These are phyloP conservation scores for Panurus biarmicus DNA, from an alignment of 2,113 vertebrate species.

Conservation along the genomic window DNA sequence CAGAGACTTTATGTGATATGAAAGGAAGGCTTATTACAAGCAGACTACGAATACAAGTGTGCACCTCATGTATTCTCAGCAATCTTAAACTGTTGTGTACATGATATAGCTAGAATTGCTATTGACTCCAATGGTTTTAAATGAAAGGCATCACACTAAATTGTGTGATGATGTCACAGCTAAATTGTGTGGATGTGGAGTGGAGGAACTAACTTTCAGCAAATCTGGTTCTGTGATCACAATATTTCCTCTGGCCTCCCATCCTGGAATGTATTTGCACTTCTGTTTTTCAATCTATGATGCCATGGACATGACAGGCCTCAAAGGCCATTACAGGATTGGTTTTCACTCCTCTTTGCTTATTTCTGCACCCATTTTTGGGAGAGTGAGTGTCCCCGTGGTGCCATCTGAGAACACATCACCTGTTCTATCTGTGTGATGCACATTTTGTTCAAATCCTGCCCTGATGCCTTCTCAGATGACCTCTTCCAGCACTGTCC, in stretches of 20 bases:
- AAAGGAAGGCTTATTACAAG: background rate
- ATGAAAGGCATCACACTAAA: background rate
- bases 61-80: background rate
- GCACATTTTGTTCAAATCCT: background rate
- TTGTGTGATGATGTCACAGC: no score
- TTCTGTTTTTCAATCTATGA: background rate
- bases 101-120: background rate
- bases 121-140: background rate
- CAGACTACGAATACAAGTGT: background rate
- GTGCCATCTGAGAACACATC: background rate
- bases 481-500: background rate
- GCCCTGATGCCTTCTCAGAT: background rate
- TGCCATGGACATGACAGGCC: background rate
- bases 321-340: background rate
- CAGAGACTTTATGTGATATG: background rate
- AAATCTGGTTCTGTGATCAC: background rate
- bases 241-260: background rate
- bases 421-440: background rate
- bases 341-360: background rate
- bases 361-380: background rate
- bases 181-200: background rate
- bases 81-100: background rate
- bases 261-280: background rate
- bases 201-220: background rate
- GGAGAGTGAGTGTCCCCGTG: background rate